phyloP scores from a whole-genome alignment of 2,888 invertebrate species.

The Uloborus plumipes region DNA sequence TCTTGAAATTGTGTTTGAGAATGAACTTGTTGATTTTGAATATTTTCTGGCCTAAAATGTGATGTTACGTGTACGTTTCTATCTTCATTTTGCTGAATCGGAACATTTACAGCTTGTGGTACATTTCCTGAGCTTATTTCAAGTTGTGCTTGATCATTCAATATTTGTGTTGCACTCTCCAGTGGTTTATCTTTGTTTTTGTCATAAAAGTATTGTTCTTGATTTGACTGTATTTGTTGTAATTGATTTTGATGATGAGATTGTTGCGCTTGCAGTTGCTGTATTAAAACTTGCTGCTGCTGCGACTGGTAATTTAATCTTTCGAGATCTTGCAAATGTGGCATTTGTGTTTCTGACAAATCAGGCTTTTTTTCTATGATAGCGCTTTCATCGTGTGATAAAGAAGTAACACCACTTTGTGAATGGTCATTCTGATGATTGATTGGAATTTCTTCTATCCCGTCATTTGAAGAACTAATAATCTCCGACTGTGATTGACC shows the following conservation, averaged over 20 bases:
- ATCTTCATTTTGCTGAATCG: background rate
- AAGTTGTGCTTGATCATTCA: too few species aligned
- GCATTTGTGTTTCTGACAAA: too few species aligned
- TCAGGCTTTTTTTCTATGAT: too few species aligned
- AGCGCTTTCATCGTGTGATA: too few species aligned
- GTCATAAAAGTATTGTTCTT: conserved; percentile 9
- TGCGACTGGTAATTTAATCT: background rate
- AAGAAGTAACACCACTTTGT: too few species aligned
- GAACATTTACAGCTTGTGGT: background rate
- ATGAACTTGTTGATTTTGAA: background rate
- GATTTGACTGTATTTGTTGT: conserved; percentile 15
- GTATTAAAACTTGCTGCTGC: background rate
- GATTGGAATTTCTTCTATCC: too few species aligned
- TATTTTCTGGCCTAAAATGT: conserved; percentile 14
- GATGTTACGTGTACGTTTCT: background rate
- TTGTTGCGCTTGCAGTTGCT: conserved; percentile 3
- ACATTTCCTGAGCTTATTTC: background rate
- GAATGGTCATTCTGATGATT: too few species aligned
- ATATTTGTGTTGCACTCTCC: too few species aligned
- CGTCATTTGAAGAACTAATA: too few species aligned
- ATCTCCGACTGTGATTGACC: too few species aligned
- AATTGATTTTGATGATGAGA: conserved; percentile 19
- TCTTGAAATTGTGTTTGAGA: too few species aligned
- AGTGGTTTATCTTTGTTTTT: conserved; percentile 7
- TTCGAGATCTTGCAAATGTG: too few species aligned